Conservation (phyloP, 2,113 vertebrate species). For the Nesogale talazaci region DNA sequence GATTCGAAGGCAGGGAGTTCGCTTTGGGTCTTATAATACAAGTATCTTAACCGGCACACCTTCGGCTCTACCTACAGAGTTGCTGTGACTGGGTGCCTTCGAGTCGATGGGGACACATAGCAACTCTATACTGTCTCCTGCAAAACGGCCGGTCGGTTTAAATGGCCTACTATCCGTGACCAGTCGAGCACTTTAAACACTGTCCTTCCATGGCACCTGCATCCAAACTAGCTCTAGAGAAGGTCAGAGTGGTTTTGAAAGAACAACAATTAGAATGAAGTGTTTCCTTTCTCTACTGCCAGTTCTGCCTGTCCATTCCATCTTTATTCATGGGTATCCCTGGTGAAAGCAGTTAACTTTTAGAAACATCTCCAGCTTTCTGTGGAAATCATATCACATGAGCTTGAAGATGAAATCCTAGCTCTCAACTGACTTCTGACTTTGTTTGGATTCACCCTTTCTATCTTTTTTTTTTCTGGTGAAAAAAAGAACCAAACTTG, state of each 20-base stretch:
- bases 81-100: too few species aligned
- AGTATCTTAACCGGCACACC: too few species aligned
- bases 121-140: too few species aligned
- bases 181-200: background rate
- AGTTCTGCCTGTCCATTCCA: background rate
- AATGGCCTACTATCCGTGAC: background rate
- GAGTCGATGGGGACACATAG: too few species aligned
- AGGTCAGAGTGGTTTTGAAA: constrained; percentile 53
- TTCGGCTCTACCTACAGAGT: too few species aligned
- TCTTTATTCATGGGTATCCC: background rate
- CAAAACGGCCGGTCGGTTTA: too few species aligned
- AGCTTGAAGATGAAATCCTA: constrained; percentile 50
- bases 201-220: background rate
- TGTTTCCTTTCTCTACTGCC: background rate
- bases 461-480: too few species aligned
- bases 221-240: background rate
- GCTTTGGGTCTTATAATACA: too few species aligned
- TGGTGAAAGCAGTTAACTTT: constrained; percentile 39
- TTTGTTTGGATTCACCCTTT: background rate
- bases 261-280: constrained; percentile 35
- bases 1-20: too few species aligned
- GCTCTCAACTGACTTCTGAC: constrained; percentile 2
- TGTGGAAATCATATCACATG: constrained; percentile 7
- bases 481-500: too few species aligned
- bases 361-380: constrained; percentile 41